phyloP scores from a whole-genome alignment of 2,113 vertebrate species.

The Xenopus laevis region DNA sequence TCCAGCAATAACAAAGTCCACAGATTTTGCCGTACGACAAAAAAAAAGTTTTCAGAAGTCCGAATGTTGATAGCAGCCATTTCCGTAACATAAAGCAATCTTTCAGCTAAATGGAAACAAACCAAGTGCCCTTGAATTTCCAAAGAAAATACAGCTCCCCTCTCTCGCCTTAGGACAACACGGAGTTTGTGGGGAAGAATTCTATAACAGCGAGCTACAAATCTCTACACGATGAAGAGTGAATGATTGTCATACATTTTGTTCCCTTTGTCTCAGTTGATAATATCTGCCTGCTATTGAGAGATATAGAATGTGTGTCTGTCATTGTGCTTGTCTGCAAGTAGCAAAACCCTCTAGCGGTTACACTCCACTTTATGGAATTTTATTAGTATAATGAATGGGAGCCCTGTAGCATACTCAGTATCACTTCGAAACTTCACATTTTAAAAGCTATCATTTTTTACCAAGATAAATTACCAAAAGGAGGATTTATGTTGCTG shows the following conservation, averaged over 20 bases:
- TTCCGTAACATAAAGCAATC: constrained; percentile 51
- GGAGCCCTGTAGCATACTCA: constrained; percentile 70
- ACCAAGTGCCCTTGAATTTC: constrained; percentile 64
- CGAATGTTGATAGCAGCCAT: constrained; percentile 24
- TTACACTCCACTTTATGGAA: constrained; percentile 63
- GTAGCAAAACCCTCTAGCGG: constrained; percentile 62
- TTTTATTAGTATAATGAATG: constrained; percentile 78
- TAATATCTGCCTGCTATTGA: constrained; percentile 66
- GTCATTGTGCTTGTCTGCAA: constrained; percentile 64
- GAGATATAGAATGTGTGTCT: constrained; percentile 60
- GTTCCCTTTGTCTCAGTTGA: constrained; percentile 69
- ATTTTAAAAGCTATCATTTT: constrained; percentile 70
- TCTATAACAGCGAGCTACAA: constrained; percentile 68
- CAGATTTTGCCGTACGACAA: background rate
- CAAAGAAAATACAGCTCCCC: constrained; percentile 65
- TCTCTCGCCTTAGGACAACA: constrained; percentile 72
- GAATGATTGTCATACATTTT: constrained; percentile 72
- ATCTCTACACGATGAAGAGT: constrained; percentile 70
- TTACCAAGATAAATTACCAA: constrained; percentile 69
- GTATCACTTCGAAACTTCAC: constrained; percentile 68
- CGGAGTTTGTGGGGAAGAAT: constrained; percentile 75
- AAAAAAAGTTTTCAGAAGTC: constrained; percentile 25
- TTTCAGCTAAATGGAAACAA: constrained; percentile 62
- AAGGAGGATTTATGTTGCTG: constrained; percentile 40
- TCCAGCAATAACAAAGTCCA: background rate